Percentiles rank a stretch among this genome's conserved stretches.
phyloP scores from a whole-genome alignment of 2,888 invertebrate species.

The Apodemia zela region DNA sequence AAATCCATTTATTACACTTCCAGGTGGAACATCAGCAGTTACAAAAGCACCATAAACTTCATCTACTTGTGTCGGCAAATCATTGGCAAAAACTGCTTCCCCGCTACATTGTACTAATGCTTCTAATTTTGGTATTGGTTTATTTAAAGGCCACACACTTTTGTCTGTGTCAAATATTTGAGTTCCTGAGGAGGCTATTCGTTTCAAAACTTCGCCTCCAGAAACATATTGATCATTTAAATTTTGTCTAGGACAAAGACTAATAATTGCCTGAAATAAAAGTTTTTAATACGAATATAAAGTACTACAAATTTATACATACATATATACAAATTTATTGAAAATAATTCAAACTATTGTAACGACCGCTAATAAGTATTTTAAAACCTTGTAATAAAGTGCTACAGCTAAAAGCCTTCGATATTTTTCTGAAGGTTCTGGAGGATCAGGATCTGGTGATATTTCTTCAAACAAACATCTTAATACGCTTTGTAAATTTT shows the following conservation, averaged over 20 bases:
- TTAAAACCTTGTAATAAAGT: conserved; percentile 83
- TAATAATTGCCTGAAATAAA: conserved; percentile 65
- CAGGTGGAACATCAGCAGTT: conserved; percentile 76
- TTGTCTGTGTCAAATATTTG: conserved; percentile 86
- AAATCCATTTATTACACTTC: conserved; percentile 78
- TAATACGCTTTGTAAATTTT: conserved; percentile 73
- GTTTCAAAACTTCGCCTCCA: conserved; percentile 80
- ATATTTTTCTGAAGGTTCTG: conserved; percentile 81
- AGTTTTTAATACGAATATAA: background rate
- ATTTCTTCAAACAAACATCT: conserved; percentile 75
- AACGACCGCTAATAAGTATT: too few relatives aligned
- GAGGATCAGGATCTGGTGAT: conserved; percentile 75
- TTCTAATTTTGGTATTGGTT: conserved; percentile 88
- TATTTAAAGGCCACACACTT: conserved; percentile 86
- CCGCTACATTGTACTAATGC: conserved; percentile 85
- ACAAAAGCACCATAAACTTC: conserved; percentile 88
- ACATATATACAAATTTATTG: too few relatives aligned
- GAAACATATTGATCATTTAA: conserved; percentile 71
- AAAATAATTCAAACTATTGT: background rate
- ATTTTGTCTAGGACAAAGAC: conserved; percentile 71
- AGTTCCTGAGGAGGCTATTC: conserved; percentile 83
- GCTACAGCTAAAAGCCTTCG: conserved; percentile 81
- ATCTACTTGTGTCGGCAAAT: conserved; percentile 82
- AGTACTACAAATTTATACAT: too few relatives aligned
- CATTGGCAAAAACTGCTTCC: conserved; percentile 88